Percentiles rank a stretch among this genome's conserved stretches.
These are phyloP conservation scores for Morelia viridis DNA, from an alignment of 2,797 vertebrate species.

Conservation along the genomic window DNA sequence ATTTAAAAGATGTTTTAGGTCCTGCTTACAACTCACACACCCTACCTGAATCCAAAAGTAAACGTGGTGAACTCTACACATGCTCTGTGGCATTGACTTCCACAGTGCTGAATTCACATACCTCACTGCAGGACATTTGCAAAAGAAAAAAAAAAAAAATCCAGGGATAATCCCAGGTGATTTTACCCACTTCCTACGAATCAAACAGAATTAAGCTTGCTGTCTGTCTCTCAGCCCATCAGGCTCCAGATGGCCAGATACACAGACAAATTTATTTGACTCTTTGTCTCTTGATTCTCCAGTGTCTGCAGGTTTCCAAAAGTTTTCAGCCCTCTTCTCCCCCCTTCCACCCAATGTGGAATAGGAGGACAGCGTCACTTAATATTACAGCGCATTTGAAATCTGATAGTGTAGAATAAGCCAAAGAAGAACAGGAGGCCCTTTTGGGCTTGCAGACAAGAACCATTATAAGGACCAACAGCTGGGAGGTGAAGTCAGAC, in stretches of 20 bases:
- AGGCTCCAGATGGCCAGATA: background rate
- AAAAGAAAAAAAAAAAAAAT: background rate
- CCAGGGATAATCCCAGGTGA: background rate
- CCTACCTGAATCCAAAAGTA: background rate
- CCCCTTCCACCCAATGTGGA: background rate
- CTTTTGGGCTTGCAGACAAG: slow-evolving; percentile 31
- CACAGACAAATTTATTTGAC: background rate
- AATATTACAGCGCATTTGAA: slow-evolving; percentile 11
- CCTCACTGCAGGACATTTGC: background rate
- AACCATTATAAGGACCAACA: slow-evolving; percentile 34
- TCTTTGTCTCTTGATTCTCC: background rate
- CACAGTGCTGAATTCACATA: background rate
- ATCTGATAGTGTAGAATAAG: slow-evolving; percentile 21
- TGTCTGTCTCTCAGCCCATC: background rate
- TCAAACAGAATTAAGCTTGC: background rate
- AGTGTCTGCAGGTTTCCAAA: background rate
- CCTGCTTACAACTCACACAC: background rate
- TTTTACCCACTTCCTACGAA: background rate
- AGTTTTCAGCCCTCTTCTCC: background rate
- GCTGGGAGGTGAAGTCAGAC: slow-evolving; percentile 45
- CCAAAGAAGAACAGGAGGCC: slow-evolving; percentile 19
- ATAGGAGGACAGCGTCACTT: background rate
- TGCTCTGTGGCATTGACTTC: no score
- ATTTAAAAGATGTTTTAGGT: background rate
- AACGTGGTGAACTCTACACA: background rate